phyloP scores from a whole-genome alignment of 2,888 invertebrate genomes.

The Cheilosia variabilis region DNA sequence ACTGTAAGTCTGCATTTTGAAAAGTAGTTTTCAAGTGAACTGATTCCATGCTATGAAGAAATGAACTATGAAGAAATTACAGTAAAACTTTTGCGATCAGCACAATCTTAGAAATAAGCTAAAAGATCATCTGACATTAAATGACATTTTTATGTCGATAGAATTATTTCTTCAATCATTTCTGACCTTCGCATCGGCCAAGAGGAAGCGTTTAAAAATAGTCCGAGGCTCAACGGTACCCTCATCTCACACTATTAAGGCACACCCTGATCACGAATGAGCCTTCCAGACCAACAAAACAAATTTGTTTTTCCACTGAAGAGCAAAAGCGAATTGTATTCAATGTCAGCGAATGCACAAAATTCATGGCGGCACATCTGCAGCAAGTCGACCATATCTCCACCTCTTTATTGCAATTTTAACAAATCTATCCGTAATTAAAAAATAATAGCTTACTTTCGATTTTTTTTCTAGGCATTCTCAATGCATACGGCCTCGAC shows the following conservation, averaged over 20 bases:
- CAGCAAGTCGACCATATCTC: not conserved
- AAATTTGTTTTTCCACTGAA: not conserved
- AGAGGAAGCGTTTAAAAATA: not conserved
- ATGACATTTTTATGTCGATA: not conserved
- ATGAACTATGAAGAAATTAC: no score
- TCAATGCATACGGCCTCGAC: slow-evolving; percentile 76
- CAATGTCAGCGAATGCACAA: not conserved
- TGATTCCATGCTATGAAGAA: no score
- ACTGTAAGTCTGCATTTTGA: no score
- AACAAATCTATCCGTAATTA: not conserved
- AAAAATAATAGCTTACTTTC: not conserved
- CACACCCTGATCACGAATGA: not conserved
- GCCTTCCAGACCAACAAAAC: not conserved
- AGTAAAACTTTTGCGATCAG: no score
- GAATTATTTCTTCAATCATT: not conserved
- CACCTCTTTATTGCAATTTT: not conserved
- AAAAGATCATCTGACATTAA: no score
- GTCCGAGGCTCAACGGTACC: not conserved
- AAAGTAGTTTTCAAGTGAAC: no score
- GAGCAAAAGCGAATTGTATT: not conserved
- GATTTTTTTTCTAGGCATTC: slow-evolving; percentile 74
- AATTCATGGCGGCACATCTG: not conserved
- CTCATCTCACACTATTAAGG: not conserved
- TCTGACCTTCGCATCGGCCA: not conserved
- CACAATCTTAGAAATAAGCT: no score